These are phyloP conservation scores for Strigops habroptila DNA, from an alignment of 2,113 vertebrate genomes.

Conservation along the genomic window DNA sequence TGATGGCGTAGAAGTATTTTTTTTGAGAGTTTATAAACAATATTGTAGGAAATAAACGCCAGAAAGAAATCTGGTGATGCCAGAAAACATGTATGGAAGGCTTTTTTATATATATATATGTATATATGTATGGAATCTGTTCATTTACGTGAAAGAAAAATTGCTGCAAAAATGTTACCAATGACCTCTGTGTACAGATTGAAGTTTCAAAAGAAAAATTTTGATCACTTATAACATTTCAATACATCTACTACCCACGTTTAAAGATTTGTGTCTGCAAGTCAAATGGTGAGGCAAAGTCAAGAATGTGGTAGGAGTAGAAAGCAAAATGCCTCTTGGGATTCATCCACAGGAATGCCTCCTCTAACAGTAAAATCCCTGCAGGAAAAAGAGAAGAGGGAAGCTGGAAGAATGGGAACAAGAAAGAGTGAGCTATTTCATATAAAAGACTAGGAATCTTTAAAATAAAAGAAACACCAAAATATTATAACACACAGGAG, in stretches of 20 bases:
- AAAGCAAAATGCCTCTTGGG: neutral
- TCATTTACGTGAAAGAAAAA: constrained; percentile 4
- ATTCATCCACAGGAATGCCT: neutral
- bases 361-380: neutral
- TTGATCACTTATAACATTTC: neutral
- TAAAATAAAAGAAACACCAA: neutral
- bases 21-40: neutral
- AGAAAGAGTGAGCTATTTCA: neutral
- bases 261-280: neutral
- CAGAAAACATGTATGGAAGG: neutral
- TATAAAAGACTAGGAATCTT: neutral
- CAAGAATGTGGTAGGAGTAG: neutral
- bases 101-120: neutral
- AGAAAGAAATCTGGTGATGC: neutral
- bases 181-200: neutral
- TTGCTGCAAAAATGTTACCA: neutral
- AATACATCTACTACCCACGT: neutral
- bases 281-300: neutral
- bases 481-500: neutral
- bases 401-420: neutral
- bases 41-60: neutral
- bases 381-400: neutral
- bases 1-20: neutral
- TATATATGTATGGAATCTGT: neutral
- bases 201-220: neutral